Conservation (phyloP, 2,797 vertebrate genomes). For the Graptemys geographica region DNA sequence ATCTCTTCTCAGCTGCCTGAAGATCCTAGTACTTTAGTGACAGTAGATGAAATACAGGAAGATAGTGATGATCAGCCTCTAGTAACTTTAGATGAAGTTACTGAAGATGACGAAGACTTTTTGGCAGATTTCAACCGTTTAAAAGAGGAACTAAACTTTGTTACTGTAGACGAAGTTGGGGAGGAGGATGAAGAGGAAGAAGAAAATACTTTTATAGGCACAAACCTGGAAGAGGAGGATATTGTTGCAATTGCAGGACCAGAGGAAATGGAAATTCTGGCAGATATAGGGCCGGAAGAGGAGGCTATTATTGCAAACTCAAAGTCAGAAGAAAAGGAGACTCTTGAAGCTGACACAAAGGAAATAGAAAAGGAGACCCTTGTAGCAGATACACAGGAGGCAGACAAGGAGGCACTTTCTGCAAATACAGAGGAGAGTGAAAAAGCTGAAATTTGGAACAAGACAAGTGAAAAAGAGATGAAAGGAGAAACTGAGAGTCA, state of each 20-base stretch:
- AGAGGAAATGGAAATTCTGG: slow-evolving; percentile 42
- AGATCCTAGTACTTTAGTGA: slow-evolving; percentile 74
- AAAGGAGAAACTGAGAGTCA: slow-evolving; percentile 33
- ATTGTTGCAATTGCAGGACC: slow-evolving; percentile 57
- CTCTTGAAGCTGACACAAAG: rapidly evolving
- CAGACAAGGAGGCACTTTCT: rapidly evolving
- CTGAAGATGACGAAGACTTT: slow-evolving; percentile 82
- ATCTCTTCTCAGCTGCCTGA: slow-evolving; percentile 75
- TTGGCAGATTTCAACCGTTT: slow-evolving; percentile 81
- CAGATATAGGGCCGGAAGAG: slow-evolving; percentile 19
- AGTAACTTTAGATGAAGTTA: slow-evolving; percentile 86
- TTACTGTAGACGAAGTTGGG: slow-evolving; percentile 90
- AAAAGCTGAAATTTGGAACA: neutral
- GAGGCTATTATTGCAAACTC: neutral
- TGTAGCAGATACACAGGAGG: neutral
- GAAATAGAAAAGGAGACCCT: neutral
- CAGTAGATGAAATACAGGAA: slow-evolving; percentile 80
- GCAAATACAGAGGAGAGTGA: neutral
- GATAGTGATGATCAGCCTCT: slow-evolving; percentile 80
- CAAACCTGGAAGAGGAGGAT: slow-evolving; percentile 16
- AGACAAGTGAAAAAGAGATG: neutral
- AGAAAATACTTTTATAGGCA: rapidly evolving
- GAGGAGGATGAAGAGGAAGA: slow-evolving; percentile 84
- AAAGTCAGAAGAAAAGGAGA: slow-evolving; percentile 37
- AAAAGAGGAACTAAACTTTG: slow-evolving; percentile 84